Base-by-base conservation (phyloP, 2,888 invertebrate species). In the Phlogophora meticulosa region DNA sequence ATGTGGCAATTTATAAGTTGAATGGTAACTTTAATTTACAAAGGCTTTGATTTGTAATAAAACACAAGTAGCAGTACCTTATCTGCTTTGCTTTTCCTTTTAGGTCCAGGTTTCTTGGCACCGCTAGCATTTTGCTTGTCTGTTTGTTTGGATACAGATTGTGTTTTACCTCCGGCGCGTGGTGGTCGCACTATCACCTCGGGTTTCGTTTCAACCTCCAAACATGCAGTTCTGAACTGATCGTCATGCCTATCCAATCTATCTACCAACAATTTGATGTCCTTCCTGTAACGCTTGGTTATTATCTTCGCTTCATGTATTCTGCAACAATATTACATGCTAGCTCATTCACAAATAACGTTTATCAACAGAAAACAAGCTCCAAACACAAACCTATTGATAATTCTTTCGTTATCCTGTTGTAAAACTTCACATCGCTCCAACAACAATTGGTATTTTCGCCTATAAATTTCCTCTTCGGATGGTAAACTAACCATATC, bases 391-490 rank as follows among this genome's bases (percentile, higher is more conserved):
- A 88, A 96, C 96, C 96, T 96, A 92, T 96, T 96, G 66, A 97
- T 97, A 78, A 97, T 94, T 91, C 97, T 96, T 89, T 97, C 97
- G 90, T 97, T 98, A 87, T 97, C 97, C 96, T 97, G 97, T 88
- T 97, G 97, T 80, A 98, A 94, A 81, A 97, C 96, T 92, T 97
- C 97, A 91, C 97, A 97, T 95, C 97, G 96, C 88, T 97, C 97
- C 76, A 97, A 91, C 66, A 98, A 91, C 83, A 97, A 92, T 90
- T 97, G 97, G 90, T 97, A 97, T 93, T 97, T 97, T 89, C 96
- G 96, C 85, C 97, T 97, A 89, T 97, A 97, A 88, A 97, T 94
- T 88, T 97, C 97, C 81, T 97, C 96, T 87, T 97, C 97, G 62
- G 94, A 92, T 84, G 94, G 94, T 92, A 94, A 92, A 85, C 95